phyloP scores from a whole-genome alignment of 2,888 invertebrate species.

The Drosophila melanosoma region DNA sequence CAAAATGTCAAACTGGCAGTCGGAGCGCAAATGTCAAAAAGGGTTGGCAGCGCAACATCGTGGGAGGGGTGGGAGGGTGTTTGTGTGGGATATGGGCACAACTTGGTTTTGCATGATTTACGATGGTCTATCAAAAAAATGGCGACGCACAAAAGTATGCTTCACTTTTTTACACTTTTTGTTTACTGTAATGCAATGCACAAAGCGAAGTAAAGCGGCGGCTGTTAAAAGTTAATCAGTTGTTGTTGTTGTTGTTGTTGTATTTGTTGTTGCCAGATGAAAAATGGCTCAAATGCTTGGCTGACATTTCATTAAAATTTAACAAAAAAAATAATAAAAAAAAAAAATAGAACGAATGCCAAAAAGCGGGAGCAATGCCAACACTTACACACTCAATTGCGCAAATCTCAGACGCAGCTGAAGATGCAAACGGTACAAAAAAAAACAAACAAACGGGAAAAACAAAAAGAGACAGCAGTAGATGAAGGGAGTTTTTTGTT shows the following conservation, averaged over 20 bases:
- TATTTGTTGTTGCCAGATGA: constrained; percentile 56
- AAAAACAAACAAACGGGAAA: background rate
- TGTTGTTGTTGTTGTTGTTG: constrained; percentile 44
- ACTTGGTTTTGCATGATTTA: constrained; percentile 61
- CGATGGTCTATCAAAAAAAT: constrained; percentile 69
- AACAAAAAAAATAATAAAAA: constrained; percentile 5
- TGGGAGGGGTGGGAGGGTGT: background rate
- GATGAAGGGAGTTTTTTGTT: background rate
- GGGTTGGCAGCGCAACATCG: constrained; percentile 59
- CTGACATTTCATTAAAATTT: constrained; percentile 77
- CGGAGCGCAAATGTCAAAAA: constrained; percentile 65
- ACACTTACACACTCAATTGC: constrained; percentile 81
- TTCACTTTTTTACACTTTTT: constrained; percentile 36
- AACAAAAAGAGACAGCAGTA: background rate
- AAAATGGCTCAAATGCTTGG: constrained; percentile 66
- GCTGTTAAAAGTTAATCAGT: constrained; percentile 79
- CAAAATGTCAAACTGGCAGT: constrained; percentile 77
- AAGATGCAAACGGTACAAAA: constrained; percentile 60
- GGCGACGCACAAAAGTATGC: constrained; percentile 70
- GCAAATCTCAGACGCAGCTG: constrained; percentile 69
- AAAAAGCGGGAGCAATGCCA: constrained; percentile 32
- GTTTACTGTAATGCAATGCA: constrained; percentile 67
- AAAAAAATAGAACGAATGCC: constrained; percentile 35
- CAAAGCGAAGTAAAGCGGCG: constrained; percentile 51
- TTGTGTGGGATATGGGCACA: background rate